Conservation (phyloP, 2,888 invertebrate genomes). For the Drosophila formosana region DNA sequence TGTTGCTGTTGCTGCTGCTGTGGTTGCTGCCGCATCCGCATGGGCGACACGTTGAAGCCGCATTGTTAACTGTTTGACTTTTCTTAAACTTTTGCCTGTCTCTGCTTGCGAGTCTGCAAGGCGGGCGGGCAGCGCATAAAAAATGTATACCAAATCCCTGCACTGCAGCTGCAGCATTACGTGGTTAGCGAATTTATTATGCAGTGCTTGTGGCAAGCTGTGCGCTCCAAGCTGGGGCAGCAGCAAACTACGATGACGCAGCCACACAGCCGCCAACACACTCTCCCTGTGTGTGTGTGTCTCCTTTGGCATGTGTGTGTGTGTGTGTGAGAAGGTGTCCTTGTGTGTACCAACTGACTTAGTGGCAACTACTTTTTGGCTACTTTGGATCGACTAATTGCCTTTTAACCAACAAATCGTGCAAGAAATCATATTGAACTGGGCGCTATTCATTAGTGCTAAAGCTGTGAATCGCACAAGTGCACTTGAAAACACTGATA, state of each 20-base stretch:
- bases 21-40: constrained; percentile 51
- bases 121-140: constrained; percentile 78
- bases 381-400: constrained; percentile 72
- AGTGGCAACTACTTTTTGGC: constrained; percentile 28
- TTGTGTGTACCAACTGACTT: constrained; percentile 19
- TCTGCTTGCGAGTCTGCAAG: constrained; percentile 39
- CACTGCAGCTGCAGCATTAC: constrained; percentile 84
- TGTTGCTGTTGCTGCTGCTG: constrained; percentile 13
- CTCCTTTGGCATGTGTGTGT: neutral
- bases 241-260: constrained; percentile 21
- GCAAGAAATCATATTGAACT: constrained; percentile 81
- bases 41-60: constrained; percentile 79
- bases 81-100: constrained; percentile 77
- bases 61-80: constrained; percentile 81
- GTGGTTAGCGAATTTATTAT: constrained; percentile 85
- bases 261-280: constrained; percentile 61
- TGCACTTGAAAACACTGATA: constrained; percentile 31
- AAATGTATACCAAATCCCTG: constrained; percentile 81
- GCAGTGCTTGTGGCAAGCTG: constrained; percentile 67
- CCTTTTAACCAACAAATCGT: constrained; percentile 81
- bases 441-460: constrained; percentile 66
- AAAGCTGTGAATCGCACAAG: constrained; percentile 49
- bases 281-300: neutral
- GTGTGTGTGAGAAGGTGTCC: neutral
- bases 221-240: constrained; percentile 9